Evolutionary conservation across 2,888 invertebrate genomes (phyloP).

Genomic region (Nemurella pictetii): DNA sequence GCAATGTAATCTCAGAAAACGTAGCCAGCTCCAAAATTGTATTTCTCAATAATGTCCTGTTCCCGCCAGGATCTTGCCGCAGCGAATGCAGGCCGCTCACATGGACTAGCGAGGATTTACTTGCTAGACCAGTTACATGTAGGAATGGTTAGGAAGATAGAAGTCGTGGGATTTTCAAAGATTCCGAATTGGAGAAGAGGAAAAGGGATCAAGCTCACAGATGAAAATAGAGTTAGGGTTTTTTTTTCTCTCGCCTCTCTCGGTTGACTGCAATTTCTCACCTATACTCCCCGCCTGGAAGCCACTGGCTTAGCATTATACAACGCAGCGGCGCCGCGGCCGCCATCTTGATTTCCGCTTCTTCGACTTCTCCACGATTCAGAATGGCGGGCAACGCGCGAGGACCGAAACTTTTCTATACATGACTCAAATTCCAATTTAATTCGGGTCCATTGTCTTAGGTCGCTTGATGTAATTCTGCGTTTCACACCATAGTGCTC

Average conservation of each 20-base stretch:
- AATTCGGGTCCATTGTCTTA: background rate
- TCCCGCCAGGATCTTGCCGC: too few species aligned
- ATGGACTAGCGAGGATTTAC: conserved; percentile 8
- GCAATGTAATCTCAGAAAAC: background rate
- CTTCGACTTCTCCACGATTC: background rate
- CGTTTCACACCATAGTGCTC: background rate
- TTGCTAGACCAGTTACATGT: conserved; percentile 25
- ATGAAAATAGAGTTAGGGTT: conserved; percentile 30
- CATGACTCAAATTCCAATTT: background rate
- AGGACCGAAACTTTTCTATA: background rate
- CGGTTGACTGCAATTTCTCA: conserved; percentile 29
- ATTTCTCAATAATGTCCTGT: background rate
- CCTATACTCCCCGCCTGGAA: conserved; percentile 1
- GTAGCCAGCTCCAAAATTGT: background rate
- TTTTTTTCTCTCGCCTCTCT: conserved; percentile 17
- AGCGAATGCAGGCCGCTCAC: background rate
- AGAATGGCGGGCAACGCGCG: background rate
- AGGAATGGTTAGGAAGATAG: conserved; percentile 23
- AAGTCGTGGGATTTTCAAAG: conserved; percentile 28
- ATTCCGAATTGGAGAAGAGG: conserved; percentile 31
- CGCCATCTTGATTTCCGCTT: conserved; percentile 14
- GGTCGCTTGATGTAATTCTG: background rate
- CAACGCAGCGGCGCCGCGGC: background rate
- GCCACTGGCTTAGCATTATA: conserved; percentile 5
- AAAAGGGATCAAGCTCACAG: conserved; percentile 27